Evolutionary conservation across 1,140 invertebrate genomes (phyloP).

Genomic region (Ericerus pela): DNA sequence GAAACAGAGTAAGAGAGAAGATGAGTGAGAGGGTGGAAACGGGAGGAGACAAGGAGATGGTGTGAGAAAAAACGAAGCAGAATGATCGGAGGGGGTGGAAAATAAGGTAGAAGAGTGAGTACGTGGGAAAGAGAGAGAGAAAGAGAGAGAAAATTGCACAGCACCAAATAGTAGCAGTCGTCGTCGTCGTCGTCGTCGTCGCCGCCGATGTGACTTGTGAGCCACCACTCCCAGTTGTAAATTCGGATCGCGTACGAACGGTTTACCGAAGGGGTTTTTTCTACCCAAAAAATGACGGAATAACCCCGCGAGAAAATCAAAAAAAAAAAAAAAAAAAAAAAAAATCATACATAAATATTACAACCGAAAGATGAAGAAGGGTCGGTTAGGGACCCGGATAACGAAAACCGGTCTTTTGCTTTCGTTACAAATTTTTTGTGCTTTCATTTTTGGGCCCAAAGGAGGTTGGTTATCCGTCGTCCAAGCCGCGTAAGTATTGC

Average conservation of each 20-base stretch:
- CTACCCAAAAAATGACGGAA: constrained; percentile 1
- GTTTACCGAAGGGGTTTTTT: constrained; percentile 4
- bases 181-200: no score
- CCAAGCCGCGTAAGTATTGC: constrained; percentile 1
- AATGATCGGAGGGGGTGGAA: no score
- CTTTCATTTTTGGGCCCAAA: not conserved
- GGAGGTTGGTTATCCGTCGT: not conserved
- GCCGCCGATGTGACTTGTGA: constrained; percentile 7
- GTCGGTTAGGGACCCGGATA: constrained; percentile 1
- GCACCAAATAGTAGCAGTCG: constrained; percentile 7
- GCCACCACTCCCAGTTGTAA: constrained; percentile 10
- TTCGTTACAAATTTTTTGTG: constrained; percentile 8
- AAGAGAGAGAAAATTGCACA: not conserved
- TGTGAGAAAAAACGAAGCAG: no score
- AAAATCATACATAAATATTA: no score
- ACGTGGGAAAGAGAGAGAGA: no score
- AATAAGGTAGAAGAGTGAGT: no score
- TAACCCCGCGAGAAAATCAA: constrained; percentile 2
- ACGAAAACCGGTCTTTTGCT: constrained; percentile 5
- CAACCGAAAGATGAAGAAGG: no score
- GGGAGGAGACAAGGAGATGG: no score
- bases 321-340: no score
- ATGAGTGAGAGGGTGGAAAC: no score
- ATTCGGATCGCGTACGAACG: constrained; percentile 4
- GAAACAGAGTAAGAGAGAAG: no score